These are phyloP conservation scores for Ctenomys sociabilis DNA, from an alignment of 2,113 vertebrate genomes.

Conservation along the genomic window DNA sequence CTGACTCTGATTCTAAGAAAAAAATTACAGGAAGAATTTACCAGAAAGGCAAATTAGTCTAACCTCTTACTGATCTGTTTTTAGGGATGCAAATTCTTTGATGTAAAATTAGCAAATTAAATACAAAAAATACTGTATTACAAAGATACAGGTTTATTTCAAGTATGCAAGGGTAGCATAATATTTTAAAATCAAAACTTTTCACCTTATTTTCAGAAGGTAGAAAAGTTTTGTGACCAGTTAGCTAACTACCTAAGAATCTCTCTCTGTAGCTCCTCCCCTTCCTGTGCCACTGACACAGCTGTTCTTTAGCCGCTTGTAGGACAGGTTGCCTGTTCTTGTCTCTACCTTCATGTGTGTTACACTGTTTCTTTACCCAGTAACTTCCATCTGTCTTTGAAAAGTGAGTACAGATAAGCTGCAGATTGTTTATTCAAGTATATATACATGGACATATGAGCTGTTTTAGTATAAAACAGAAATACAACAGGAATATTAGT, in stretches of 20 bases:
- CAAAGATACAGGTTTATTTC: not conserved
- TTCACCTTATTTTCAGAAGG: not conserved
- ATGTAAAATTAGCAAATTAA: constrained; percentile 4
- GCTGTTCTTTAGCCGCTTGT: not conserved
- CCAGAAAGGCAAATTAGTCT: not conserved
- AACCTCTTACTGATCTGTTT: not conserved
- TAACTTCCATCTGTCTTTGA: not conserved
- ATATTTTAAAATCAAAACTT: constrained; percentile 25
- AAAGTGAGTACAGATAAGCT: not conserved
- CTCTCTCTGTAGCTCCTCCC: not conserved
- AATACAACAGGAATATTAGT: not conserved
- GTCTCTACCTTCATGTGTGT: not conserved
- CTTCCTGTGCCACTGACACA: not conserved
- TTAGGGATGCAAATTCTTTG: not conserved
- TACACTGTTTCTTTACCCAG: not conserved
- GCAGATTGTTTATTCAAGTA: not conserved
- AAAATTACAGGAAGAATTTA: not conserved
- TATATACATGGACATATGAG: not conserved
- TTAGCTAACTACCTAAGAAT: not conserved
- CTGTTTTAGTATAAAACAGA: not conserved
- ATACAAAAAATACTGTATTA: constrained; percentile 24
- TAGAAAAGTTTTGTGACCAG: not conserved
- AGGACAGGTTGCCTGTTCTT: not conserved
- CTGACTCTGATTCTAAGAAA: not conserved
- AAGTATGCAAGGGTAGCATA: not conserved